Evolutionary conservation across 2,888 invertebrate species (phyloP).

Genomic region (Sarcophaga caerulescens): DNA sequence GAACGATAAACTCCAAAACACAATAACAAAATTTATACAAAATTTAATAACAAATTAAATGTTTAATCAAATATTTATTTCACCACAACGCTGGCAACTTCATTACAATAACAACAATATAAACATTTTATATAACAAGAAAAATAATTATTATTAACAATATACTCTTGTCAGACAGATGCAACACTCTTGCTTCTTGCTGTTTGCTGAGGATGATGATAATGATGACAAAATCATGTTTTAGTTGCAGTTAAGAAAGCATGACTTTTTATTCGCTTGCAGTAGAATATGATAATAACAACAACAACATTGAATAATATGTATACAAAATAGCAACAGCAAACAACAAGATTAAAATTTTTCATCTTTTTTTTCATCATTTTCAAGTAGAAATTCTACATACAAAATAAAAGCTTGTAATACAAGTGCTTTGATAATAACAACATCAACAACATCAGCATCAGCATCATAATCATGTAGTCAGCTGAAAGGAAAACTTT

Average conservation of each 20-base stretch:
- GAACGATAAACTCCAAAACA: too few relatives aligned
- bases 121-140: background rate
- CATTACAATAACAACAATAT: slow-evolving; percentile 28
- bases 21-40: too few relatives aligned
- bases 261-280: slow-evolving; percentile 48
- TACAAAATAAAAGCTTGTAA: slow-evolving; percentile 50
- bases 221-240: slow-evolving; percentile 49
- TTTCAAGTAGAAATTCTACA: slow-evolving; percentile 59
- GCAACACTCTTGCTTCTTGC: background rate
- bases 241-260: slow-evolving; percentile 38
- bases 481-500: slow-evolving; percentile 42
- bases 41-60: background rate
- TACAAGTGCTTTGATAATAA: slow-evolving; percentile 65
- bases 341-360: slow-evolving; percentile 39
- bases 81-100: slow-evolving; percentile 21
- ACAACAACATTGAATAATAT: too few relatives aligned
- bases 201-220: background rate
- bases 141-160: slow-evolving; percentile 3
- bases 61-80: slow-evolving; percentile 27
- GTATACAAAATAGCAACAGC: slow-evolving; percentile 4
- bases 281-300: slow-evolving; percentile 38
- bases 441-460: slow-evolving; percentile 35
- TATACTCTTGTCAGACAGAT: background rate
- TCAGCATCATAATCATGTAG: background rate
- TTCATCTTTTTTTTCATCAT: slow-evolving; percentile 31